These are phyloP conservation scores for Crocallis elinguaria DNA, from an alignment of 2,888 invertebrate species.

Conservation along the genomic window DNA sequence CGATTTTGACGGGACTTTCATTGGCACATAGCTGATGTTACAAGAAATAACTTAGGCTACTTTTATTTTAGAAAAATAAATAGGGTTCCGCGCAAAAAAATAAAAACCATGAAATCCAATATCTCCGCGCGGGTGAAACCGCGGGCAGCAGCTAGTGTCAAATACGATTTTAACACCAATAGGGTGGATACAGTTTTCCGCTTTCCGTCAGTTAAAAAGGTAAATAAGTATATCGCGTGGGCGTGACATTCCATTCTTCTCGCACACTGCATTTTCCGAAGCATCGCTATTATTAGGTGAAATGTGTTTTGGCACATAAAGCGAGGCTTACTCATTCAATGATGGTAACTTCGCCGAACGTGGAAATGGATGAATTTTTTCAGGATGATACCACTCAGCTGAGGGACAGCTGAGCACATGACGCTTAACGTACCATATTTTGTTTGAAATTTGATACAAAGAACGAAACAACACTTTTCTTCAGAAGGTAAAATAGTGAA, in stretches of 20 bases:
- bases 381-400: neutral
- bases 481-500: too few species aligned
- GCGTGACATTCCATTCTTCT: slow-evolving; percentile 1
- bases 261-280: slow-evolving; percentile 2
- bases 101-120: too few species aligned
- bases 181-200: neutral
- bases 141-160: too few species aligned
- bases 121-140: too few species aligned
- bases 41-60: too few species aligned
- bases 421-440: too few species aligned
- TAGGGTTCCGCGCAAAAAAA: too few species aligned
- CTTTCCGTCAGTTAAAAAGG: neutral
- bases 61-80: too few species aligned
- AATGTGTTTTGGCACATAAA: slow-evolving; percentile 12
- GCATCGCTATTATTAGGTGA: neutral
- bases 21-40: too few species aligned
- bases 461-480: too few species aligned
- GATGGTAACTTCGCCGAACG: neutral
- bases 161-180: neutral
- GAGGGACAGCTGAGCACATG: neutral
- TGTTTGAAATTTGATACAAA: too few species aligned
- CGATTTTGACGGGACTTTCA: too few species aligned
- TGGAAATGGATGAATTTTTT: neutral
- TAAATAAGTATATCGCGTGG: neutral
- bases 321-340: slow-evolving; percentile 8